Base-by-base conservation (phyloP, 2,888 invertebrate species). In the Emesis russula region DNA sequence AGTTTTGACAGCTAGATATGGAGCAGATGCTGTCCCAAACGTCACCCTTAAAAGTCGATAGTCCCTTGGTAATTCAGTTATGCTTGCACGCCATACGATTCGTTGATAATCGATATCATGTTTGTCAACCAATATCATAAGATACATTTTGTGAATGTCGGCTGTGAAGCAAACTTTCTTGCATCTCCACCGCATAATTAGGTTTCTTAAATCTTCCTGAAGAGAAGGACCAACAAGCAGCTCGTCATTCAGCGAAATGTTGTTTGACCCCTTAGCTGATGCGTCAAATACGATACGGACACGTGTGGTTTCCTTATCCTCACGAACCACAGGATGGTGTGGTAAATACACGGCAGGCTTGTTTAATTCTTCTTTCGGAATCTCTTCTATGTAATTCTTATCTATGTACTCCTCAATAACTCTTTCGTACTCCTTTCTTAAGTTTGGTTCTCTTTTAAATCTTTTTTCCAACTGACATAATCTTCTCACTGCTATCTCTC, bases 1-100 rank as follows among this genome's bases (percentile, higher is more conserved):
- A 0, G 90, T 94, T 71, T 81, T 85, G 2, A 90, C 63, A 0
- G 90, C 87, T 13, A 90, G 76, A 58, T 89, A 92, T 3, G 94
- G 94, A 18, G 94, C 94, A 48, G 87, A 81, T 7, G 93, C 81
- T 31, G 90, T 92, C 7, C 94, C 95, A 53, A 89, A 95, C 6
- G 94, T 94, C 0, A 95, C 94, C 9, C 44, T n/a, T 7, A 15
- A 15, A n/a, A 48, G 31, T 31, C 31, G 74, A 5, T 31, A 25
- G 13, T 70, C 68, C 31, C 44, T 74, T 18, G 18, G 2, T 2
- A 3, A 4, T n/a, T 41, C 48, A 48, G 41, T 48, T 1, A 2
- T 31, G 11, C 44, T 15, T 58, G 2, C 7, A 18, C 58, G 18
- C 74, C 48, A 74, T 11, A 48, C 18, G 5, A 78, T 36, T 18